phyloP scores from a whole-genome alignment of 2,797 vertebrate species.

The Enteromius unitaeniatus region DNA sequence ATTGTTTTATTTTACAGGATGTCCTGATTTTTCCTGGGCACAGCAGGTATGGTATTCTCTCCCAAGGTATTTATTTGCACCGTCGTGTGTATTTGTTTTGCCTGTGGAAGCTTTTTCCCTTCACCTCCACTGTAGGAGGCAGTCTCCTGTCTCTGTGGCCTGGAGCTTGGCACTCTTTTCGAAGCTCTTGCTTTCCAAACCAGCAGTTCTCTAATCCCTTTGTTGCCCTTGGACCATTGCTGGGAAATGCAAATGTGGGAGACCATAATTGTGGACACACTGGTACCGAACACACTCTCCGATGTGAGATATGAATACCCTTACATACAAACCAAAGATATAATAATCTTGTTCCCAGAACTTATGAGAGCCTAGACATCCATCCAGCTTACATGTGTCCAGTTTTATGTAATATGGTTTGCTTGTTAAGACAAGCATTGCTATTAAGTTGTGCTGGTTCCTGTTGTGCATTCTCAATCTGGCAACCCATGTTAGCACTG shows the following conservation, averaged over 20 bases:
- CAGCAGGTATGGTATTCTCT: slow-evolving; percentile 75
- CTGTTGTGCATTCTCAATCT: neutral
- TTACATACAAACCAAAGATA: slow-evolving; percentile 21
- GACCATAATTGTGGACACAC: slow-evolving; percentile 30
- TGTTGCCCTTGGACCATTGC: slow-evolving; percentile 45
- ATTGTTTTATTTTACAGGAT: slow-evolving; percentile 64
- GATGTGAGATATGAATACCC: slow-evolving; percentile 33
- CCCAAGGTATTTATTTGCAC: slow-evolving; percentile 76
- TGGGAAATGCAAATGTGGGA: slow-evolving; percentile 44
- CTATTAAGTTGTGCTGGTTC: neutral
- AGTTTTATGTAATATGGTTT: slow-evolving; percentile 2
- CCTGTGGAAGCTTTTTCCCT: slow-evolving; percentile 71
- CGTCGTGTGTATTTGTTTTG: slow-evolving; percentile 77
- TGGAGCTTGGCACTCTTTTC: slow-evolving; percentile 77
- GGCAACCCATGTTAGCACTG: neutral
- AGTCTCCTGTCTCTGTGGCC: slow-evolving; percentile 75
- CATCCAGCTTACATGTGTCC: neutral
- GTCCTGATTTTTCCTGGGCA: slow-evolving; percentile 68
- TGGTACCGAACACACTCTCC: slow-evolving; percentile 23
- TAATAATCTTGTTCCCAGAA: slow-evolving; percentile 36
- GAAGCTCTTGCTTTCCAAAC: slow-evolving; percentile 59
- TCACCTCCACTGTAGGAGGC: slow-evolving; percentile 69
- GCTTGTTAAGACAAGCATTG: neutral
- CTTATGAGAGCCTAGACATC: neutral
- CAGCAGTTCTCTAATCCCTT: slow-evolving; percentile 25